Evolutionary conservation across 2,113 vertebrate genomes (phyloP).

Genomic region (Arvicanthis niloticus): DNA sequence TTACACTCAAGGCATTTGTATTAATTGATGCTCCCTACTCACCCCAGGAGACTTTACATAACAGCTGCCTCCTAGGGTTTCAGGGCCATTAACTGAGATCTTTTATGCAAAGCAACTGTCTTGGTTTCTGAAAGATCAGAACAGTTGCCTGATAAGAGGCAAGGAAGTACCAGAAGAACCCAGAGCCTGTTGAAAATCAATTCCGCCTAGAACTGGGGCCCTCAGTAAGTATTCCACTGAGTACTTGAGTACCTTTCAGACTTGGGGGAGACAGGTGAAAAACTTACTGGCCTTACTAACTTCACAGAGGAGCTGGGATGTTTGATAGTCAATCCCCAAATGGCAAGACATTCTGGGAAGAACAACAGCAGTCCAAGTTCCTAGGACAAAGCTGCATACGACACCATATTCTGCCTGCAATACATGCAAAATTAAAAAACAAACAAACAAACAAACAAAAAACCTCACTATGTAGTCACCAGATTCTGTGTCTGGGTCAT

Average conservation of each 20-base stretch:
- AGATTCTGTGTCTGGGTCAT: not conserved
- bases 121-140: not conserved
- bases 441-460: not conserved
- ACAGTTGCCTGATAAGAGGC: not conserved
- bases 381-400: not conserved
- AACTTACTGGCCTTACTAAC: not conserved
- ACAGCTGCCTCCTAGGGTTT: not conserved
- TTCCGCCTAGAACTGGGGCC: not conserved
- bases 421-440: not conserved
- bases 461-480: not conserved
- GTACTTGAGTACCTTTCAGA: not conserved
- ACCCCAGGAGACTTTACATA: conserved; percentile 15
- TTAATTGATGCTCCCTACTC: conserved; percentile 40
- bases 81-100: not conserved
- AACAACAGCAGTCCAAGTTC: not conserved
- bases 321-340: not conserved
- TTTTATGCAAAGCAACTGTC: not conserved
- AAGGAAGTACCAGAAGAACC: not conserved
- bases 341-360: not conserved
- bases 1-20: conserved; percentile 41
- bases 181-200: not conserved
- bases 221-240: conserved; percentile 18
- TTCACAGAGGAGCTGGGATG: not conserved
- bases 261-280: not conserved
- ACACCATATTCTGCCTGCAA: not conserved